phyloP scores from a whole-genome alignment of 2,797 vertebrate species.

The Onychomys arenicola region DNA sequence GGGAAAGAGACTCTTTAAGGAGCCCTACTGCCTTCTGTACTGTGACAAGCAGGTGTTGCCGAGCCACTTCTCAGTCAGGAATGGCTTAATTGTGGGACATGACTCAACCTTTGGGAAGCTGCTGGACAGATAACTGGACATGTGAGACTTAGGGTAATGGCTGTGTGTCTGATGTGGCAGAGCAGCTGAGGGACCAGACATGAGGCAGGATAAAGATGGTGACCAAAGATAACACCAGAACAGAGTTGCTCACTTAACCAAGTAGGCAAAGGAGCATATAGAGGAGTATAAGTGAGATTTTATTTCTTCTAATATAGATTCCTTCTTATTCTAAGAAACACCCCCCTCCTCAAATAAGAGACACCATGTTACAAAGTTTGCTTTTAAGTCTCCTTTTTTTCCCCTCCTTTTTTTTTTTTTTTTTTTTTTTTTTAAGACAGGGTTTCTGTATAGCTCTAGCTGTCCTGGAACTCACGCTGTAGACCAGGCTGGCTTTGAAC shows the following conservation, averaged over 20 bases:
- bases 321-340: constrained; percentile 7
- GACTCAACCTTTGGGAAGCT: background rate
- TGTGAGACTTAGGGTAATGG: background rate
- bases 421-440: background rate
- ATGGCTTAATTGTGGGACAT: too few relatives aligned
- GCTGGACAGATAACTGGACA: background rate
- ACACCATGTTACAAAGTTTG: background rate
- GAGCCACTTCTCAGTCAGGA: background rate
- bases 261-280: background rate
- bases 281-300: background rate
- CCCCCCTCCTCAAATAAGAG: background rate
- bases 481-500: background rate
- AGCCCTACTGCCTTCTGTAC: background rate
- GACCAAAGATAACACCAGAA: background rate
- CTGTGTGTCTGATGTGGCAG: background rate
- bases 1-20: background rate
- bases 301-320: background rate
- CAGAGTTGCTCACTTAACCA: background rate
- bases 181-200: background rate
- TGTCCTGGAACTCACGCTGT: background rate
- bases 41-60: background rate
- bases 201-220: background rate
- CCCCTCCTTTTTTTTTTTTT: too few relatives aligned
- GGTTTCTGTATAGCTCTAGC: background rate
- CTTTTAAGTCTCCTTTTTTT: background rate